phyloP scores from a whole-genome alignment of 2,888 invertebrate species.

The Drosophila limbata region DNA sequence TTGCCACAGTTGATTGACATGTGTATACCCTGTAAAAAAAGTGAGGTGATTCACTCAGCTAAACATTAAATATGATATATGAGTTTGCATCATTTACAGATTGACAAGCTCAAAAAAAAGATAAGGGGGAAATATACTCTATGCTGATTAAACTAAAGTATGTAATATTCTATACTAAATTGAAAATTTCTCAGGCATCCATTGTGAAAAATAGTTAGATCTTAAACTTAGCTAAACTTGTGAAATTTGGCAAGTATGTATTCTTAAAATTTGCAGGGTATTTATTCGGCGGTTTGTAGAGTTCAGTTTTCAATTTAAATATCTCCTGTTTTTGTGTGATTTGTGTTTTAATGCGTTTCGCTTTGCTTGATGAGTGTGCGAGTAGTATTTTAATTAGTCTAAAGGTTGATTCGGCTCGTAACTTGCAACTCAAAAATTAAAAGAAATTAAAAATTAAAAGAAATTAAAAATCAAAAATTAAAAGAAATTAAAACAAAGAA shows the following conservation, averaged over 20 bases:
- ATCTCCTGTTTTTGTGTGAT: slow-evolving; percentile 4
- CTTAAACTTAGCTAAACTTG: background rate
- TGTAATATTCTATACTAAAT: background rate
- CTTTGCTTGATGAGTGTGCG: slow-evolving; percentile 18
- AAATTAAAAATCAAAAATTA: background rate
- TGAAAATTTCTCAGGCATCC: background rate
- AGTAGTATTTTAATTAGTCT: slow-evolving; percentile 30
- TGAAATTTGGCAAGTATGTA: background rate
- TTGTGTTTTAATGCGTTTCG: slow-evolving; percentile 27
- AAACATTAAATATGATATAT: background rate
- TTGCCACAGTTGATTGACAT: background rate
- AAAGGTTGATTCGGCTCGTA: slow-evolving; percentile 22
- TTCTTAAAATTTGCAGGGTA: slow-evolving; percentile 3
- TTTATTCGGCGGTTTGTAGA: background rate
- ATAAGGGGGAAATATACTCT: background rate
- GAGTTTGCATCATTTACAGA: background rate
- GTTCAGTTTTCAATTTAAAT: background rate
- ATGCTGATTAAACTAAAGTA: background rate
- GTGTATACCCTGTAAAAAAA: slow-evolving; percentile 5
- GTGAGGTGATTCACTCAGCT: background rate
- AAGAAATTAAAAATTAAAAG: background rate
- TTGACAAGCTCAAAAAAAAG: background rate
- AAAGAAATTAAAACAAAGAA: too few species aligned
- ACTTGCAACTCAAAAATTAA: background rate
- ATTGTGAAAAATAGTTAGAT: background rate